Percentiles rank a stretch among this genome's conserved stretches.
These are phyloP conservation scores for Isurus oxyrinchus DNA, from an alignment of 2,113 vertebrate genomes.

Conservation along the genomic window DNA sequence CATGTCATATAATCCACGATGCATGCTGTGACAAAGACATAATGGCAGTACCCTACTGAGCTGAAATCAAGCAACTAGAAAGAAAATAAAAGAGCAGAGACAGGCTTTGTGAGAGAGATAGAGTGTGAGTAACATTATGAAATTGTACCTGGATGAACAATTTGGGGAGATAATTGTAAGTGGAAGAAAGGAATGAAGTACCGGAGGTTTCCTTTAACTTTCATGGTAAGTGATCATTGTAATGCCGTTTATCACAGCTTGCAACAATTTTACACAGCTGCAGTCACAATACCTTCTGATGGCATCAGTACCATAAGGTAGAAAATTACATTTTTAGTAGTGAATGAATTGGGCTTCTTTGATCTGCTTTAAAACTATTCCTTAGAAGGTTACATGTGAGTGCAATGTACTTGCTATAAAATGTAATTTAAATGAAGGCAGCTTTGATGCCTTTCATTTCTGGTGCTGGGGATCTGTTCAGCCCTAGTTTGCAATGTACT, in stretches of 20 bases:
- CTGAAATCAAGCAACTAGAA: background rate
- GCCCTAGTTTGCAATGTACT: background rate
- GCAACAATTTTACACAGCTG: background rate
- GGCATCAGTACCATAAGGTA: background rate
- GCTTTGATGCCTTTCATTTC: background rate
- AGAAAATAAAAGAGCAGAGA: background rate
- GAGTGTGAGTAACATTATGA: background rate
- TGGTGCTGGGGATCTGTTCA: background rate
- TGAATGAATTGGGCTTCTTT: background rate
- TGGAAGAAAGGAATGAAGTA: background rate
- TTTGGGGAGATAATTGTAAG: background rate
- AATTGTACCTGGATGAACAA: background rate
- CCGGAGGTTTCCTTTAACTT: background rate
- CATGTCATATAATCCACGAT: background rate
- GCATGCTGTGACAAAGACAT: background rate
- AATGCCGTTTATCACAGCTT: background rate
- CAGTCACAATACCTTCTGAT: background rate
- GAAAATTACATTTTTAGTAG: background rate
- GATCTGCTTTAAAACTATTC: background rate
- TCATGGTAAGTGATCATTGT: background rate
- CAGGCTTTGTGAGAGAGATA: background rate
- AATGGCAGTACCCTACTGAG: background rate
- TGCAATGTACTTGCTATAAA: background rate
- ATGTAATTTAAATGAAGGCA: background rate
- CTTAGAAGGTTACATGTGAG: background rate